Conservation (phyloP, 2,113 vertebrate species). For the Tetrax tetrax region DNA sequence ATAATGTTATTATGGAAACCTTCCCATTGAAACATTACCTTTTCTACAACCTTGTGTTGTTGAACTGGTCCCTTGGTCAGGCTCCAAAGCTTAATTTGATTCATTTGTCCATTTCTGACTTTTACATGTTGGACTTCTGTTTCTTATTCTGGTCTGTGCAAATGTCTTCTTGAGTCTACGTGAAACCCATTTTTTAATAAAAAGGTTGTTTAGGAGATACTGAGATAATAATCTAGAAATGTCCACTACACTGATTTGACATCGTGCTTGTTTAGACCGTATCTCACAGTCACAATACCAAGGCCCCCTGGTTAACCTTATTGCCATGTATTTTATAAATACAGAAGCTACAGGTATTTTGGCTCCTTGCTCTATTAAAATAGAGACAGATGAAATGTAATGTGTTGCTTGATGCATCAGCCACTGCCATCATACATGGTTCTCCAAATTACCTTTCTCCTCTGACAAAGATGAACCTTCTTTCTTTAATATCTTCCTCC, state of each 20-base stretch:
- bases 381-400: neutral
- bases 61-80: neutral
- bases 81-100: neutral
- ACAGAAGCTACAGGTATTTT: neutral
- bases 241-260: neutral
- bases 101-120: neutral
- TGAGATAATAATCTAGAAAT: neutral
- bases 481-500: neutral
- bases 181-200: neutral
- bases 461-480: neutral
- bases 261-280: neutral
- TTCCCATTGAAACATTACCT: neutral
- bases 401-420: neutral
- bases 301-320: neutral
- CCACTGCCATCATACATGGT: neutral
- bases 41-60: neutral
- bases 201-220: neutral
- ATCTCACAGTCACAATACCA: neutral
- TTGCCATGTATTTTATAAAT: neutral
- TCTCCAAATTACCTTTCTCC: neutral
- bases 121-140: neutral
- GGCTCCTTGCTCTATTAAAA: neutral
- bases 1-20: neutral
- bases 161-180: neutral
- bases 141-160: neutral